Evolutionary conservation across 2,888 invertebrate species (phyloP).

Genomic region (Calameuta idolon): DNA sequence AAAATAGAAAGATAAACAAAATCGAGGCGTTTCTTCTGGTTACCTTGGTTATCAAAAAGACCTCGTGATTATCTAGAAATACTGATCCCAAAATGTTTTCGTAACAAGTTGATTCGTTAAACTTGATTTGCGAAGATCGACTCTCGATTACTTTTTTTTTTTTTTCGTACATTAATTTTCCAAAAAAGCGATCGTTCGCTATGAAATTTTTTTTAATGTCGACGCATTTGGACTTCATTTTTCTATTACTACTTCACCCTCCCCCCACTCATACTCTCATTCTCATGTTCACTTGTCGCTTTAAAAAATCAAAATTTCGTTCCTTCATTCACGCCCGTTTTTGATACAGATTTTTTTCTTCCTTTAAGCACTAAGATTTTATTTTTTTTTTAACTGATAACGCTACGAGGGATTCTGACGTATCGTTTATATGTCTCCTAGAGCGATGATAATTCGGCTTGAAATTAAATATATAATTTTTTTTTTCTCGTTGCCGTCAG

Average conservation of each 20-base stretch:
- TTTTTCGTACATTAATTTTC: slow-evolving; percentile 31
- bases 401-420: too few species aligned
- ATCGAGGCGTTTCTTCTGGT: slow-evolving; percentile 23
- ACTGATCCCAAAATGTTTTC: too few species aligned
- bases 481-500: too few species aligned
- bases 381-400: too few species aligned
- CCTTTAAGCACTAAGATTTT: too few species aligned
- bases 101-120: slow-evolving; percentile 2
- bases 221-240: slow-evolving; percentile 8
- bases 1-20: slow-evolving; percentile 29
- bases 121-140: slow-evolving; percentile 8
- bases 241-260: neutral
- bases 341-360: too few species aligned
- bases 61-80: slow-evolving; percentile 23
- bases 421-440: too few species aligned
- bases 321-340: too few species aligned
- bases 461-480: too few species aligned
- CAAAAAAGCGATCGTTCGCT: slow-evolving; percentile 43
- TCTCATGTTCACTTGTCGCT: slow-evolving; percentile 28
- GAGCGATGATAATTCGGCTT: too few species aligned
- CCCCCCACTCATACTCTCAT: slow-evolving; percentile 16
- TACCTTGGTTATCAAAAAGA: slow-evolving; percentile 38
- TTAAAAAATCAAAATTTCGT: slow-evolving; percentile 25
- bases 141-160: slow-evolving; percentile 5
- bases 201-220: slow-evolving; percentile 5